phyloP scores from a whole-genome alignment of 2,797 vertebrate species.

The Acanthurus tractus region DNA sequence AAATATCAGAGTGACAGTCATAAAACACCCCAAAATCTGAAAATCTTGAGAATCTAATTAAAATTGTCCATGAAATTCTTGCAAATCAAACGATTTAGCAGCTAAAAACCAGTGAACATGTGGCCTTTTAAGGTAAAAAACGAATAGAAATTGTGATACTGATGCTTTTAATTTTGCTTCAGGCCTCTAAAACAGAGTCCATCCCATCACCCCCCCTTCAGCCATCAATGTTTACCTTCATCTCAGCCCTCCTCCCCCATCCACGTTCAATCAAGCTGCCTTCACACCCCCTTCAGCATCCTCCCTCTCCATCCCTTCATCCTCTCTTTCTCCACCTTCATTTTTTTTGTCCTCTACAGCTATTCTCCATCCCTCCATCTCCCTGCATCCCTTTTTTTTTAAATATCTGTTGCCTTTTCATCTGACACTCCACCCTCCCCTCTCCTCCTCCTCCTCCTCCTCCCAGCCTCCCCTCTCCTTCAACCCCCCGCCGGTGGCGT shows the following conservation, averaged over 20 bases:
- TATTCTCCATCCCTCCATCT: conserved; percentile 14
- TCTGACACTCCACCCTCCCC: conserved; percentile 26
- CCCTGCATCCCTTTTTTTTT: conserved; percentile 1
- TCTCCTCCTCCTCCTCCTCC: background rate
- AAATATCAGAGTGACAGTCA: background rate
- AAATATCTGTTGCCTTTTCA: conserved; percentile 45
- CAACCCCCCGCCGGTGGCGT: conserved; percentile 53
- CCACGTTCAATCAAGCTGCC: background rate
- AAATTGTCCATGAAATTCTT: background rate
- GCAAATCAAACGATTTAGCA: background rate
- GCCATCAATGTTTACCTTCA: background rate
- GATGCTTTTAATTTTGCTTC: conserved; percentile 8
- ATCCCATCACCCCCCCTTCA: background rate
- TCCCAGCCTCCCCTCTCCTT: background rate
- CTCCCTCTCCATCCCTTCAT: background rate
- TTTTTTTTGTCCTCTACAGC: background rate
- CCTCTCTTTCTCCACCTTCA: background rate
- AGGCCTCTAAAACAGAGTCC: background rate
- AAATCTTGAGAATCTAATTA: background rate
- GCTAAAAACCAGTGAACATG: background rate
- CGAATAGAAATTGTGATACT: background rate
- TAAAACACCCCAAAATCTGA: too few relatives aligned
- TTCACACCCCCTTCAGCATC: background rate
- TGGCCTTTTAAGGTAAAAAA: background rate
- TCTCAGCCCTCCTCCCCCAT: background rate